Conservation (phyloP, 2,888 invertebrate species). For the Operophtera brumata region DNA sequence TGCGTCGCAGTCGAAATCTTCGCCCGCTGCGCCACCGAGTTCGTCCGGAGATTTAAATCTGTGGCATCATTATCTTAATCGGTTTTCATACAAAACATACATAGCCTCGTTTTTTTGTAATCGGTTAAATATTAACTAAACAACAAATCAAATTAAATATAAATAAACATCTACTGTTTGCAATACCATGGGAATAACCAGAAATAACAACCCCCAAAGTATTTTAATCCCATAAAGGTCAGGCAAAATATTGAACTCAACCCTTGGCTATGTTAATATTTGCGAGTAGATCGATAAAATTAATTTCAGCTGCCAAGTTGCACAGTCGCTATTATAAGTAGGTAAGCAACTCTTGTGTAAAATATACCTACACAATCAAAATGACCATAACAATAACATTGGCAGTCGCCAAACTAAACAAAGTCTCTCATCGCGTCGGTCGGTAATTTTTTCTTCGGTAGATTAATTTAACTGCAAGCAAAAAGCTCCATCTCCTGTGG, state of each 20-base stretch:
- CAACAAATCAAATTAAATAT: background rate
- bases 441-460: no score
- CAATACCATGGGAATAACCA: background rate
- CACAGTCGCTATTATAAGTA: background rate
- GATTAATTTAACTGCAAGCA: no score
- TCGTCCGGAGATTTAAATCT: background rate
- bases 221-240: slow-evolving; percentile 6
- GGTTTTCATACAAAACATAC: no score
- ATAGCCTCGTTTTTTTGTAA: no score
- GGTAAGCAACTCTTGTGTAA: background rate
- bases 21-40: no score
- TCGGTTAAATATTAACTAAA: no score
- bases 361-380: background rate
- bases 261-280: slow-evolving; percentile 10
- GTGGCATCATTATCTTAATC: background rate
- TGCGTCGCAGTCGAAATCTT: no score
- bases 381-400: no score
- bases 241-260: slow-evolving; percentile 11
- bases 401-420: no score
- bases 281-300: slow-evolving; percentile 10
- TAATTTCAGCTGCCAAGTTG: slow-evolving; percentile 3
- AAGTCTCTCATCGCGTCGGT: no score
- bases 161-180: no score
- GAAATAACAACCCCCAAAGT: background rate
- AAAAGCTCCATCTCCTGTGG: no score